Percentiles rank a stretch among this genome's conserved stretches.
These are phyloP conservation scores for Sebastes schlegelii DNA, from an alignment of 2,113 vertebrate genomes.

Conservation along the genomic window DNA sequence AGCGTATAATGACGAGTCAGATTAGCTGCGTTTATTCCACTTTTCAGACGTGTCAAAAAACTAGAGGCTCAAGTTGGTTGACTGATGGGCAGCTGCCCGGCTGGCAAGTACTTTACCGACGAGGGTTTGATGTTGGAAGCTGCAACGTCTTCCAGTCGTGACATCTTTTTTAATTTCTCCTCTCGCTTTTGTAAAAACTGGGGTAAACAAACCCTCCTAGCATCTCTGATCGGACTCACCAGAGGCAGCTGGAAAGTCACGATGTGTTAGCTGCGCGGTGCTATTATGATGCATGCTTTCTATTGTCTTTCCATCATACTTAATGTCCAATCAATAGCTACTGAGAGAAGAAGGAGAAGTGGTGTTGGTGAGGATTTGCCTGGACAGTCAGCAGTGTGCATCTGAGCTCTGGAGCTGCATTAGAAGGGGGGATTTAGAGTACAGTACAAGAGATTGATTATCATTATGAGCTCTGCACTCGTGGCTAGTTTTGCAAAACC, in stretches of 20 bases:
- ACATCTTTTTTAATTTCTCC: slow-evolving; percentile 12
- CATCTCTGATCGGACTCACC: background rate
- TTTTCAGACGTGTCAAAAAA: slow-evolving; percentile 45
- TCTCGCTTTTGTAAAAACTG: slow-evolving; percentile 5
- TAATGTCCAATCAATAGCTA: slow-evolving; percentile 37
- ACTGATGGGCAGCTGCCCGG: slow-evolving; percentile 29
- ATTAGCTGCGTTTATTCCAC: slow-evolving; percentile 50
- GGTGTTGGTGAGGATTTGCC: slow-evolving; percentile 30
- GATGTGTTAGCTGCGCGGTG: slow-evolving; percentile 7
- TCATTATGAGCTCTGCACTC: slow-evolving; percentile 37
- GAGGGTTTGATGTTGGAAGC: slow-evolving; percentile 29
- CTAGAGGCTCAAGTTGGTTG: background rate
- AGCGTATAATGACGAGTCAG: slow-evolving; percentile 42
- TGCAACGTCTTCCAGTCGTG: slow-evolving; percentile 3
- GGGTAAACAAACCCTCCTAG: slow-evolving; percentile 21
- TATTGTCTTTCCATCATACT: slow-evolving; percentile 21
- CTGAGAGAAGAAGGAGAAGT: slow-evolving; percentile 14
- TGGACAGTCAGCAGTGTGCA: slow-evolving; percentile 15
- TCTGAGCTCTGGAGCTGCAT: slow-evolving; percentile 38
- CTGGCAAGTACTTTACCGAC: slow-evolving; percentile 7
- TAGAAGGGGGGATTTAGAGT: slow-evolving; percentile 55
- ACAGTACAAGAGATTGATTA: slow-evolving; percentile 57
- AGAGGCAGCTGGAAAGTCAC: slow-evolving; percentile 7
- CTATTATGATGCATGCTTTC: slow-evolving; percentile 9
- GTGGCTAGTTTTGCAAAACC: background rate